Percentiles rank a stretch among this genome's conserved stretches.
phyloP scores from a whole-genome alignment of 2,797 vertebrate species.

The Ataeniobius toweri region DNA sequence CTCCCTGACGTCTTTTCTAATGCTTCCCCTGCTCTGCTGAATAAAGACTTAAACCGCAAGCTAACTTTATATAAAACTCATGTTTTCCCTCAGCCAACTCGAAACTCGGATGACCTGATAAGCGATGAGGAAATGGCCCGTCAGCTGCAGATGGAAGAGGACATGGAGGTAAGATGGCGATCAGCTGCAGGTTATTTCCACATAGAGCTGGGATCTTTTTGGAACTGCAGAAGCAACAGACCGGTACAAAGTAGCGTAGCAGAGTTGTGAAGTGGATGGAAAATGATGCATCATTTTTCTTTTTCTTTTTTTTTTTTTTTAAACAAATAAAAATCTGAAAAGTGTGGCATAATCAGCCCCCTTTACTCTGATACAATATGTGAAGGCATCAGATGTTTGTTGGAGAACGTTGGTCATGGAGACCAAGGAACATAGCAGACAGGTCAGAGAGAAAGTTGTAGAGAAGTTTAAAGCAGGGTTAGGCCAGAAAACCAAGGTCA shows the following conservation, averaged over 20 bases:
- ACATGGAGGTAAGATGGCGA: constrained; percentile 83
- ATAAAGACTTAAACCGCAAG: not conserved
- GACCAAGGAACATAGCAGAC: too few species aligned
- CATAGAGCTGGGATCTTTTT: not conserved
- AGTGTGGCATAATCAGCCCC: too few species aligned
- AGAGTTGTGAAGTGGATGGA: too few species aligned
- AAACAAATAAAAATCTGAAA: too few species aligned
- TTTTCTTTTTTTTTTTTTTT: too few species aligned
- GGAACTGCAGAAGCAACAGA: not conserved
- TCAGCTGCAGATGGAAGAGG: constrained; percentile 91
- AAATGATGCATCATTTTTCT: too few species aligned
- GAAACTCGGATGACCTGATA: constrained; percentile 74
- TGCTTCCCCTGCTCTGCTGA: not conserved
- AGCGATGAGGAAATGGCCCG: constrained; percentile 89
- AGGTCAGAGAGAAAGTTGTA: too few species aligned
- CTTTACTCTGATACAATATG: too few species aligned
- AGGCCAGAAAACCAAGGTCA: too few species aligned
- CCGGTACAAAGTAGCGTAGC: not conserved
- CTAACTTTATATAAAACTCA: constrained; percentile 4
- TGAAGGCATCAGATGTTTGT: too few species aligned
- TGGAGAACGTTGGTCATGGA: too few species aligned
- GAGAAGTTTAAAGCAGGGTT: too few species aligned
- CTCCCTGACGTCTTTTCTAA: not conserved
- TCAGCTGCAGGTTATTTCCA: not conserved
- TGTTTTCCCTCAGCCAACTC: constrained; percentile 73